phyloP scores from a whole-genome alignment of 1,140 invertebrate genomes.

The Galleria mellonella region DNA sequence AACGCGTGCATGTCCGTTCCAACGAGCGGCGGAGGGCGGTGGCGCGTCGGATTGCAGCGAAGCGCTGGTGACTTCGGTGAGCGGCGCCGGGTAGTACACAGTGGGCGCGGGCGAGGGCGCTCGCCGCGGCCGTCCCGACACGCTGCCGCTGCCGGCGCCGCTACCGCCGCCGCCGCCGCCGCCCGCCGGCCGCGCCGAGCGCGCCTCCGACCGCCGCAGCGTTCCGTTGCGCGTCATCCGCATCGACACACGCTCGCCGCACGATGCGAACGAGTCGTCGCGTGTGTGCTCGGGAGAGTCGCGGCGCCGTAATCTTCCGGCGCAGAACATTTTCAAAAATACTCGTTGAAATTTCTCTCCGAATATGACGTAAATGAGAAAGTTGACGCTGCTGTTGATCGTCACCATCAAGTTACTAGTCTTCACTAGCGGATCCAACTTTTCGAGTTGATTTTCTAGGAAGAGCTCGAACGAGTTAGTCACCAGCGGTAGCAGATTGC shows the following conservation, averaged over 20 bases:
- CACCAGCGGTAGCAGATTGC: conserved; percentile 92
- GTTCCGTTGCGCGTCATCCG: conserved; percentile 76
- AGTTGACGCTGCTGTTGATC: conserved; percentile 97
- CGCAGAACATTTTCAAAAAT: conserved; percentile 91
- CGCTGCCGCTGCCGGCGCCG: conserved; percentile 4
- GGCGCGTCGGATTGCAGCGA: conserved; percentile 19
- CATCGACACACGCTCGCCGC: conserved; percentile 80
- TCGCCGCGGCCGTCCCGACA: conserved; percentile 19
- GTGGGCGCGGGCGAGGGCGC: conserved; percentile 35
- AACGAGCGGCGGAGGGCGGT: conserved; percentile 18
- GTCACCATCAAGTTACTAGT: conserved; percentile 94
- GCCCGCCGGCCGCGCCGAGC: conserved; percentile 66
- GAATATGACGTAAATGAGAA: conserved; percentile 97
- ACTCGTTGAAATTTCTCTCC: conserved; percentile 96
- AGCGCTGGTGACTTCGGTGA: conserved; percentile 21
- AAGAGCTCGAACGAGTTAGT: conserved; percentile 91
- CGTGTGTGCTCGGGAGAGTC: conserved; percentile 81
- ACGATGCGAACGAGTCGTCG: conserved; percentile 87
- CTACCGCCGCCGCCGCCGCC: conserved; percentile 31
- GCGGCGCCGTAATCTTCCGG: conserved; percentile 72
- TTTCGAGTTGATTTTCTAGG: conserved; percentile 77
- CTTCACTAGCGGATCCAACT: conserved; percentile 86
- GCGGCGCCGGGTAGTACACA: conserved; percentile 52
- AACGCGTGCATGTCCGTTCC: conserved; percentile 32
- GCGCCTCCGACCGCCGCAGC: conserved; percentile 55